Evolutionary conservation across 2,888 invertebrate species (phyloP).

Genomic region (Caenorhabditis imperialis): DNA sequence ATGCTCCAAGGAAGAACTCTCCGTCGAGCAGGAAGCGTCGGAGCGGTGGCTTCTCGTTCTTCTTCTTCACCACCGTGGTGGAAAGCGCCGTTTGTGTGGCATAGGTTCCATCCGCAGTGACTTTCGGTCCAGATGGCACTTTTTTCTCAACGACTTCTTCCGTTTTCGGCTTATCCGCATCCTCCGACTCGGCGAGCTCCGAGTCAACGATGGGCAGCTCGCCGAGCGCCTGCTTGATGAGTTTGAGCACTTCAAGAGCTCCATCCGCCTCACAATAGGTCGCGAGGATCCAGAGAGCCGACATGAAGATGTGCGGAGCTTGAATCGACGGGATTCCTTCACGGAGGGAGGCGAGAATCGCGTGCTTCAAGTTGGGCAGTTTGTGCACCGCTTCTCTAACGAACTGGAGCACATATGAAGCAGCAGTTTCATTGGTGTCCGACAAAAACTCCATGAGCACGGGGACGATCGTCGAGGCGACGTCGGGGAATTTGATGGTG

Average conservation of each 20-base stretch:
- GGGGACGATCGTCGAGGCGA: slow-evolving; percentile 91
- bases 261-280: slow-evolving; percentile 89
- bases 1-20: slow-evolving; percentile 95
- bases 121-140: slow-evolving; percentile 78
- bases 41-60: slow-evolving; percentile 60
- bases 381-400: slow-evolving; percentile 95
- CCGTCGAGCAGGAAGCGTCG: slow-evolving; percentile 89
- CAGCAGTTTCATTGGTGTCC: slow-evolving; percentile 85
- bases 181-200: slow-evolving; percentile 84
- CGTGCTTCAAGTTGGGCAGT: slow-evolving; percentile 84
- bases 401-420: slow-evolving; percentile 93
- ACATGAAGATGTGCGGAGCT: slow-evolving; percentile 91
- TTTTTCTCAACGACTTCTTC: slow-evolving; percentile 49
- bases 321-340: slow-evolving; percentile 90
- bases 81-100: slow-evolving; percentile 95
- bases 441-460: slow-evolving; percentile 91
- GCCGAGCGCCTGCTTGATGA: slow-evolving; percentile 75
- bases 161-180: slow-evolving; percentile 60
- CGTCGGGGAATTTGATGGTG: slow-evolving; percentile 86
- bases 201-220: slow-evolving; percentile 83
- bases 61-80: slow-evolving; percentile 50
- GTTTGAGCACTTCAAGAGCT: slow-evolving; percentile 64
- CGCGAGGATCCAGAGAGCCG: slow-evolving; percentile 96
- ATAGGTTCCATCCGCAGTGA: slow-evolving; percentile 99
- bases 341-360: slow-evolving; percentile 86